These are phyloP conservation scores for Celastrina argiolus DNA, from an alignment of 2,888 invertebrate genomes.

Conservation along the genomic window DNA sequence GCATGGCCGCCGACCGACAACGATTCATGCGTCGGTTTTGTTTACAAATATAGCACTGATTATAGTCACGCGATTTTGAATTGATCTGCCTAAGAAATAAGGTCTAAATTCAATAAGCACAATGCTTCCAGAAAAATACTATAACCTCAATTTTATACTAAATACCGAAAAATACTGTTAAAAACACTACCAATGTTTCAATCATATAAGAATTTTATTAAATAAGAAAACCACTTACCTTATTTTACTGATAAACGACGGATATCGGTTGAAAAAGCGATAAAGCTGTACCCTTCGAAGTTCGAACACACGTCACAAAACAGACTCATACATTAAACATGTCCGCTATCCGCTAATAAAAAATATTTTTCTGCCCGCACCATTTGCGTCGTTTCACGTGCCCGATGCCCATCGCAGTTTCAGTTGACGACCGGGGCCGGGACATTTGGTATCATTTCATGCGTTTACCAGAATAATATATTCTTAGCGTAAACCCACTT, in stretches of 20 bases:
- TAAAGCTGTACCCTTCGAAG: not conserved
- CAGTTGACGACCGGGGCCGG: not conserved
- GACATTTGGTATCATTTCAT: not conserved
- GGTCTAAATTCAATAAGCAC: not conserved
- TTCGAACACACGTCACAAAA: not conserved
- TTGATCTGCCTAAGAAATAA: not conserved
- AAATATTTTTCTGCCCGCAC: constrained; percentile 12
- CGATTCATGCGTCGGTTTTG: not conserved
- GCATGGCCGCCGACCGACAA: constrained; percentile 11
- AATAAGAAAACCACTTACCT: not conserved
- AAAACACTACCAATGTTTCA: not conserved
- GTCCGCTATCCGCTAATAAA: constrained; percentile 5
- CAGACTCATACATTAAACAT: not conserved
- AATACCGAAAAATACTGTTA: not conserved
- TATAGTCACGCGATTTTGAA: not conserved
- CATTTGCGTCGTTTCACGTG: constrained; percentile 5
- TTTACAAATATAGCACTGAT: constrained; percentile 14
- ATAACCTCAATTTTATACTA: constrained; percentile 14
- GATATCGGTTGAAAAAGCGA: not conserved
- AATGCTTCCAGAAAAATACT: not conserved
- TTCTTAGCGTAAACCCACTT: not conserved
- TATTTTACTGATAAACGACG: not conserved
- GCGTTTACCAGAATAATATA: not conserved
- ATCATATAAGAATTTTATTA: not conserved
- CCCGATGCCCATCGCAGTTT: not conserved